Evolutionary conservation across 2,113 vertebrate species (phyloP).

Genomic region (Madoqua kirkii): DNA sequence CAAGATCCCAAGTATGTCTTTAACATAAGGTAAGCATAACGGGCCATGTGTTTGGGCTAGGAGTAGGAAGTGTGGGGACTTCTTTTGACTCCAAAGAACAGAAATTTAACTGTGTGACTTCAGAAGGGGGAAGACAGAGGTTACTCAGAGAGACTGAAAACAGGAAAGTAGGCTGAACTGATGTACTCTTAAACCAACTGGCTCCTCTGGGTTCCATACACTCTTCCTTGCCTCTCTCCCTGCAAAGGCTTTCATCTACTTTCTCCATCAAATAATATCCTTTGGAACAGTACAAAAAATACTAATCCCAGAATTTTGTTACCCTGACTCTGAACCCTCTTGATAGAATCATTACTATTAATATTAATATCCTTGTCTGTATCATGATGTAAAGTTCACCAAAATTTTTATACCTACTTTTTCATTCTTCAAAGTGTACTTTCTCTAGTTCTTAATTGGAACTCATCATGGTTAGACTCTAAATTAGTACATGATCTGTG

Average conservation of each 20-base stretch:
- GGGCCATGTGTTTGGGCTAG: background rate
- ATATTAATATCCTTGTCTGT: background rate
- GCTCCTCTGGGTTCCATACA: background rate
- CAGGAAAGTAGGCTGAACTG: background rate
- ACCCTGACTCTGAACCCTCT: background rate
- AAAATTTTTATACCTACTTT: background rate
- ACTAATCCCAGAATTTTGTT: background rate
- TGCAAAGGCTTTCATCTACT: background rate
- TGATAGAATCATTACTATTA: background rate
- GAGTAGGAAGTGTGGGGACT: background rate
- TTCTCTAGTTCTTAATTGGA: background rate
- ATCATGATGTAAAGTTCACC: background rate
- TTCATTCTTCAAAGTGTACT: background rate
- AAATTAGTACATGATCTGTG: background rate
- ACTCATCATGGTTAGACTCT: background rate
- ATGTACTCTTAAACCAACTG: background rate
- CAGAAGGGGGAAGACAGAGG: background rate
- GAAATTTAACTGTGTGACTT: background rate
- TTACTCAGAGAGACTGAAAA: background rate
- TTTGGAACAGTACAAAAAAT: background rate
- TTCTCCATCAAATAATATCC: background rate
- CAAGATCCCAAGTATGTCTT: slow-evolving; percentile 13
- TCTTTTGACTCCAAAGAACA: background rate
- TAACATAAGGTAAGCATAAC: background rate
- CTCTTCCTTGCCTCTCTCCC: background rate